Base-by-base conservation (phyloP, 92 coral and sea anemone genomes). In the Virgularia gustaviana region DNA sequence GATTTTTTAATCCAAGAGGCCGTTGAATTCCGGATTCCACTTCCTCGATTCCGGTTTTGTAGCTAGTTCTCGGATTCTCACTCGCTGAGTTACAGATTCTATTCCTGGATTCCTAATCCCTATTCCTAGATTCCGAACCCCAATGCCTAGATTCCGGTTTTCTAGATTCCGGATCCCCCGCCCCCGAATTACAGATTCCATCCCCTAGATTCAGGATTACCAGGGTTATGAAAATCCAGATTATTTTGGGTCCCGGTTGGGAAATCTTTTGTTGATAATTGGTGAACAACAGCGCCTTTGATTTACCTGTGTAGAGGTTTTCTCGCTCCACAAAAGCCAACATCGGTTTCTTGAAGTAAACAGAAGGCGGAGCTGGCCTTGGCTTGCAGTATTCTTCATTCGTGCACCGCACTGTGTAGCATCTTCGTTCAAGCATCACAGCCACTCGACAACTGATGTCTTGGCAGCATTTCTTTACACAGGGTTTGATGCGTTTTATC, bases 251-350 rank as follows among this genome's bases (percentile, higher is more conserved):
- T 39, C 9, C 45, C 15, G 15, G 45, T 39, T 39, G 8, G 45
- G 45, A 39, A 15, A 39, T 7, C 9, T 39, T 39, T 8, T 39
- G 8, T 39, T 39, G 15, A 39, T 15, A 8, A 39, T 39, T 39
- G 45, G n/a, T 20, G 10, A 24, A 4, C 22, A 0, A 35, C 42
- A 18, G 18, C 7, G 25, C 28, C 4, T 35, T 34, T 49, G 33
- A 55, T 86, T 79, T 79, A 94, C 99, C 96, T 73, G 86, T 79
- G 66, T 88, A 87, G 18, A 89, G 71, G 5, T 89, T 88, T 43
- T 91, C 96, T 56, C 96, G 78, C 73, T 83, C 85, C 15, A 94
- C 96, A 56, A 81, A 94, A 11, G 99, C 99, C 36, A 94, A 61
- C 23, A 80, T 87, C 1, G 96, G 99, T 25, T 86, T 86, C 23